These are phyloP conservation scores for Spongilla lacustris DNA, from an alignment of 37 sponge, comb jelly and placozoan genomes.

Conservation along the genomic window DNA sequence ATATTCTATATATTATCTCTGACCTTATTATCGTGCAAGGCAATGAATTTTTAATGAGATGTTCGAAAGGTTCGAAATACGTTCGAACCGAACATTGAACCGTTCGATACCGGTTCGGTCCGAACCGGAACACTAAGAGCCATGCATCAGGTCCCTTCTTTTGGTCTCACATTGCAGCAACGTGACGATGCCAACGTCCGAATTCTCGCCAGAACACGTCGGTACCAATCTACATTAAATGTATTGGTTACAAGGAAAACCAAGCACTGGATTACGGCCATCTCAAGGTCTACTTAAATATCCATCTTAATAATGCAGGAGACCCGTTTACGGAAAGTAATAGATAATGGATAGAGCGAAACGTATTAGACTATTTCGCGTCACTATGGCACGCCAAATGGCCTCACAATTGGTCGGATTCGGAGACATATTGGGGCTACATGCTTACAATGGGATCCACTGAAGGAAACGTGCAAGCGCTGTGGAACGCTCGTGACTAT, in stretches of 20 bases:
- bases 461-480: conserved; percentile 30
- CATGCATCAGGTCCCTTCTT: conserved; percentile 35
- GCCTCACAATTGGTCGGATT: conserved; percentile 24
- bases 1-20: too few relatives aligned
- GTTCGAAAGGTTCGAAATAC: too few relatives aligned
- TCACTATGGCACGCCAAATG: conserved; percentile 35
- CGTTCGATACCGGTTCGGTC: too few relatives aligned
- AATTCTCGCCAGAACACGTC: not conserved
- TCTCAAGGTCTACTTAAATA: not conserved
- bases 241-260: not conserved
- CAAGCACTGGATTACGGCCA: not conserved
- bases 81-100: too few relatives aligned
- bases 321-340: conserved; percentile 26
- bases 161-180: conserved; percentile 3
- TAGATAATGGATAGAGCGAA: conserved; percentile 32
- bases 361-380: conserved; percentile 36
- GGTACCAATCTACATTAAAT: not conserved
- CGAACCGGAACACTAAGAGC: too few relatives aligned
- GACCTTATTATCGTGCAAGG: too few relatives aligned
- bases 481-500: conserved; percentile 38
- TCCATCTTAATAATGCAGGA: conserved; percentile 14
- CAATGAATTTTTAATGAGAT: too few relatives aligned
- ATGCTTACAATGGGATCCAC: conserved; percentile 45
- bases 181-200: not conserved
- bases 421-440: conserved; percentile 42